A percentile compares a stretch with the other conserved stretches of the same genome.
phyloP scores from a whole-genome alignment of 2,113 vertebrate species.

The Bettongia penicillata region DNA sequence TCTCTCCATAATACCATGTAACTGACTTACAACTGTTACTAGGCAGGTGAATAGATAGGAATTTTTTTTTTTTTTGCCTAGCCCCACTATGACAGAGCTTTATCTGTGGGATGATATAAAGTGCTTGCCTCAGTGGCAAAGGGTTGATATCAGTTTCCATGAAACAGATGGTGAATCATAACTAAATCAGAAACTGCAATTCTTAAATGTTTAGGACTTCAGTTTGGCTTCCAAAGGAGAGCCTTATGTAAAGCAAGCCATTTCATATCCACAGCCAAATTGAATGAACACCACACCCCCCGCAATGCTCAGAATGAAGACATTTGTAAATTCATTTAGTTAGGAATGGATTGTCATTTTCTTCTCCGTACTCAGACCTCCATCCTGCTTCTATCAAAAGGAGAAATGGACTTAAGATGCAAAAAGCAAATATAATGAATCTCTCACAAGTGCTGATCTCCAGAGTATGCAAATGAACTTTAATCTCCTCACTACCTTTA shows the following conservation, averaged over 20 bases:
- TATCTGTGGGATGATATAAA: constrained; percentile 61
- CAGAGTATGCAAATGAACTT: neutral
- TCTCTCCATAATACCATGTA: neutral
- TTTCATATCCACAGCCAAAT: constrained; percentile 8
- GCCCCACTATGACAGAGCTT: constrained; percentile 53
- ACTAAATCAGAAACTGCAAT: constrained; percentile 48
- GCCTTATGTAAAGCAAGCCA: neutral
- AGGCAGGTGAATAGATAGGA: constrained; percentile 56
- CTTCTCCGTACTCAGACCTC: constrained; percentile 8
- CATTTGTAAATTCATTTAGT: constrained; percentile 41
- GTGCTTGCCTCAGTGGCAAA: constrained; percentile 49
- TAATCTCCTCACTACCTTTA: neutral
- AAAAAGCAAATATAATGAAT: neutral
- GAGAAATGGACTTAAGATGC: neutral
- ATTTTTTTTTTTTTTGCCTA: constrained; percentile 54
- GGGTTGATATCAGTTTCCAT: neutral
- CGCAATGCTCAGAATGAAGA: neutral
- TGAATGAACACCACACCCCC: neutral
- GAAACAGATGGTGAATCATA: constrained; percentile 51
- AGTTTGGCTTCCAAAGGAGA: neutral
- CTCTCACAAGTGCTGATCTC: constrained; percentile 13
- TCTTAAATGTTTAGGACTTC: constrained; percentile 33
- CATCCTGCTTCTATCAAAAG: neutral
- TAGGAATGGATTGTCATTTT: constrained; percentile 36
- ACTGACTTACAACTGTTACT: neutral